Conservation (phyloP, 2,113 vertebrate species). For the Sinocyclocheilus maitianheensis region DNA sequence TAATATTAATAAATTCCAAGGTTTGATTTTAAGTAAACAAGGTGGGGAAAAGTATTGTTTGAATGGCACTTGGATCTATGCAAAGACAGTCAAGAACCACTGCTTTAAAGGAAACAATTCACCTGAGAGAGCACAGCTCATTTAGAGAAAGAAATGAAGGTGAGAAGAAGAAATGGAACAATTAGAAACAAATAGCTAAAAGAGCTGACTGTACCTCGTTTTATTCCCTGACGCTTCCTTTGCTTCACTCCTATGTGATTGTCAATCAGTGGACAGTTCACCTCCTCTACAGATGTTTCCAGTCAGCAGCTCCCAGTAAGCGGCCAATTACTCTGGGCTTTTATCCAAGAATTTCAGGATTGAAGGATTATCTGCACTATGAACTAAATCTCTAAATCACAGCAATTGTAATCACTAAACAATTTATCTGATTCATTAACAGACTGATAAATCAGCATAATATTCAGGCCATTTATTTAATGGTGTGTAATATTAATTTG, state of each 20-base stretch:
- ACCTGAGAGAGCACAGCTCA: neutral
- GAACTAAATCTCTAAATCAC: neutral
- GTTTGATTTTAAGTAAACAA: no score
- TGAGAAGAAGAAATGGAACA: neutral
- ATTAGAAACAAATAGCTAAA: conserved; percentile 13
- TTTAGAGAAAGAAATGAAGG: neutral
- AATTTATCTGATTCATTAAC: neutral
- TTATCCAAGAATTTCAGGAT: neutral
- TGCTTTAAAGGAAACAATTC: neutral
- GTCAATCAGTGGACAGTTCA: neutral
- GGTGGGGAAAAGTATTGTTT: no score
- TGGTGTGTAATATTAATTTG: neutral
- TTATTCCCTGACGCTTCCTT: neutral
- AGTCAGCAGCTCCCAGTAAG: conserved; percentile 22
- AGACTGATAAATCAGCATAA: neutral
- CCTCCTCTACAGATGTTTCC: conserved; percentile 2
- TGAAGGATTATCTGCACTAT: neutral
- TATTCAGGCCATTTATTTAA: neutral
- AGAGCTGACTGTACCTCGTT: neutral
- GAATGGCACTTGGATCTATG: neutral
- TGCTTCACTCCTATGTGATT: neutral
- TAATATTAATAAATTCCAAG: no score
- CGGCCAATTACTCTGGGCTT: neutral
- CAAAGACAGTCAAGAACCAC: neutral
- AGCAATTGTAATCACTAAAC: neutral